A percentile compares a stretch with the other conserved stretches of the same genome.
These are phyloP conservation scores for Parazoanthus swiftii DNA, from an alignment of 92 coral and sea anemone species.

Conservation along the genomic window DNA sequence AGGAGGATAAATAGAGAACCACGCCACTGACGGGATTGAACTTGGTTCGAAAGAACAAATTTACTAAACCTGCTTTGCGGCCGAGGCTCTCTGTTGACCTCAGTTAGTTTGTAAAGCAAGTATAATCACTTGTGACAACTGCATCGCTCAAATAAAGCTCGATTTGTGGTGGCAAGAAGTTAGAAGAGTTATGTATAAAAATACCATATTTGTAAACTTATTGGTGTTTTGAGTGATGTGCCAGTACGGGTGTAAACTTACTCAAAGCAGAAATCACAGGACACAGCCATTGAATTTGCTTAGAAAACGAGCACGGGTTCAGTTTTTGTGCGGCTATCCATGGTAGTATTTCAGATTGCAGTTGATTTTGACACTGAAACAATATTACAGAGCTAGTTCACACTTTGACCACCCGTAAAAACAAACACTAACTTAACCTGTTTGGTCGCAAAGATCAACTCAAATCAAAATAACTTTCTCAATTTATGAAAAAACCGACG, in stretches of 20 bases:
- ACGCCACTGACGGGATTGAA: neutral
- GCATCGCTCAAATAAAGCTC: neutral
- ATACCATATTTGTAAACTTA: neutral
- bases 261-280: neutral
- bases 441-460: neutral
- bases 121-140: neutral
- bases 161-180: neutral
- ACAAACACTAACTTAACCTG: neutral
- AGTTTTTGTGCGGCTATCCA: neutral
- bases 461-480: neutral
- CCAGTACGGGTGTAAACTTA: neutral
- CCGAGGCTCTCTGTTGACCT: neutral
- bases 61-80: neutral
- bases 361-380: neutral
- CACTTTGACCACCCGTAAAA: neutral
- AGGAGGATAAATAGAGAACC: conserved; percentile 8
- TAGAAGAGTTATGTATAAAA: neutral
- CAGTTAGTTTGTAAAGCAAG: neutral
- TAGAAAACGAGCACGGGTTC: neutral
- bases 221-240: neutral
- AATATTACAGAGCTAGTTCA: neutral
- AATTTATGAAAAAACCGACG: too few relatives aligned
- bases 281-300: neutral
- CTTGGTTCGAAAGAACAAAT: neutral
- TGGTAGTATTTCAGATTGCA: neutral